A percentile compares a stretch with the other conserved stretches of the same genome.
Evolutionary conservation across 2,888 invertebrate genomes (phyloP).

Genomic region (Cerceris rybyensis): DNA sequence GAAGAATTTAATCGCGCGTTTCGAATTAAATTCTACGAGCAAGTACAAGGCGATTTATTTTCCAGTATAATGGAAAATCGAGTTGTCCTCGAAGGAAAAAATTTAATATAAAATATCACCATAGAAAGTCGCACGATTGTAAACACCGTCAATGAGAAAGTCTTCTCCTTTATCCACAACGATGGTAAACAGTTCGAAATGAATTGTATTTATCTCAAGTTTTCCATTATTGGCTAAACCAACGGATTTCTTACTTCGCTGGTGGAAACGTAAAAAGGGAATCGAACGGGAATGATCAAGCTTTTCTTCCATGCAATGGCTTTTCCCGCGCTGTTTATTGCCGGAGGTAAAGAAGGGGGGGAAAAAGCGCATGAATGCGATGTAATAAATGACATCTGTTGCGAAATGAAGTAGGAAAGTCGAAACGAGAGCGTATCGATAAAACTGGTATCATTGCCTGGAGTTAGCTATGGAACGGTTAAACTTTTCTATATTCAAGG

Average conservation of each 20-base stretch:
- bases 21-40: slow-evolving; percentile 27
- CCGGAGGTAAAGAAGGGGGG: not conserved
- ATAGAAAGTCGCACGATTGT: slow-evolving; percentile 38
- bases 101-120: slow-evolving; percentile 61
- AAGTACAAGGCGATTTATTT: slow-evolving; percentile 41
- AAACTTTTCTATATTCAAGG: not conserved
- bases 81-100: slow-evolving; percentile 27
- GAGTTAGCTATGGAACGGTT: not conserved
- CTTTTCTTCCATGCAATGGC: not conserved
- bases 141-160: slow-evolving; percentile 37
- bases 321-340: not conserved
- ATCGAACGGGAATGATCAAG: slow-evolving; percentile 5
- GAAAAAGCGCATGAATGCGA: not conserved
- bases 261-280: slow-evolving; percentile 19
- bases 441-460: not conserved
- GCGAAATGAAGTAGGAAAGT: slow-evolving; percentile 12
- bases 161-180: slow-evolving; percentile 40
- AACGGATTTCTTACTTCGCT: slow-evolving; percentile 23
- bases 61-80: slow-evolving; percentile 46
- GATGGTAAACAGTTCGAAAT: slow-evolving; percentile 48
- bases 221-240: slow-evolving; percentile 47
- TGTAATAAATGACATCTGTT: not conserved
- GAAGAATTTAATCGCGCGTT: slow-evolving; percentile 39
- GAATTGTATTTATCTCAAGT: slow-evolving; percentile 59
- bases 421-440: not conserved